Base-by-base conservation (phyloP, 2,888 invertebrate species). In the Stenodera caucasica region DNA sequence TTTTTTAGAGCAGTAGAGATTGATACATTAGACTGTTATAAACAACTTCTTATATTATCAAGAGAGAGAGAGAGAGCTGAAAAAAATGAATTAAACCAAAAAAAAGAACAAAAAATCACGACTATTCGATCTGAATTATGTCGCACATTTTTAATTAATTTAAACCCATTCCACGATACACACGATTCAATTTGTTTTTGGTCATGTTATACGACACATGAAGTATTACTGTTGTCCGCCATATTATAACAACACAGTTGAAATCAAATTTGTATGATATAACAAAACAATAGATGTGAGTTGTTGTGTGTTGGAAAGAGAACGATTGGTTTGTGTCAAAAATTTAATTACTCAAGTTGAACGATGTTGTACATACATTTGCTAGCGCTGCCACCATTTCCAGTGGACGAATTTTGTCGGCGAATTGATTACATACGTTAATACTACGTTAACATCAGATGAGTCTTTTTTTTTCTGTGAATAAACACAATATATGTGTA, bases 121-220 rank as follows among this genome's bases (percentile, higher is more conserved):
- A 26, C 30, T 6, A 7, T 30, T 30, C 30, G 30, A 15, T 49
- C 49, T 40, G 55, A 54, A 58, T 58, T 54, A 55, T 40, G 55
- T 60, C 51, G 61, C 63, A 60, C 57, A 60, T 63, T 63, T 60
- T 56, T 60, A 57, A 61, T 63, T 63, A 63, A 63, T 63, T 63
- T 61, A 63, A 61, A 61, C 55, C 40, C 40, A 45, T 37, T 49
- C 33, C 53, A 54, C 40, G 60, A 52, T 55, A 61, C 52, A 57
- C 26, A 26, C 26, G 5, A 63, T 63, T 63, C 58, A 63, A 63
- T 63, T 61, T 60, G 63, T 61, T 63, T 53, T 60, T 55, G 63
- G 63, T 63, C 58, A 55, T 63, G 60, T 63, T 26, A 53, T 55
- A 52, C 60, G 63, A 60, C 63, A 61, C 55, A 63, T 63, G 60